A percentile compares a stretch with the other conserved stretches of the same genome.
These are phyloP conservation scores for Melanotaenia maccullochi DNA, from an alignment of 2,797 vertebrate genomes.

Conservation along the genomic window DNA sequence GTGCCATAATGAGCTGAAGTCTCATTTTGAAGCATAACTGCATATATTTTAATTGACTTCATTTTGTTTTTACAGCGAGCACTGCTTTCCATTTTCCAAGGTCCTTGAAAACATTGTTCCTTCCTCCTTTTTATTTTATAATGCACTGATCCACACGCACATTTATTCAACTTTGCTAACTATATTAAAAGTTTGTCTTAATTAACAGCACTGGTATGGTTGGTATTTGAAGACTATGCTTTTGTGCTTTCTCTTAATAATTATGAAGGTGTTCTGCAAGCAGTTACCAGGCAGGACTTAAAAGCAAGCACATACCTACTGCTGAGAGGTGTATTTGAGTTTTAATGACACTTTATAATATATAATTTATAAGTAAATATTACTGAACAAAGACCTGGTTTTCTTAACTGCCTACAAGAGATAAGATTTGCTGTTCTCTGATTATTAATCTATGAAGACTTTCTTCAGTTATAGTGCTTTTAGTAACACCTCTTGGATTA, in stretches of 20 bases:
- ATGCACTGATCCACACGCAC: not conserved
- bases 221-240: too few relatives aligned
- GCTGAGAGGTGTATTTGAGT: not conserved
- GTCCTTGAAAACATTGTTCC: not conserved
- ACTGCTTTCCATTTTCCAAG: not conserved
- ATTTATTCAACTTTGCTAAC: not conserved
- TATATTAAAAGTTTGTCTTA: not conserved
- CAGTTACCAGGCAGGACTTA: not conserved
- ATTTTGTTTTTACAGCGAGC: not conserved
- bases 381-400: not conserved
- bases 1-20: not conserved
- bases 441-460: too few relatives aligned
- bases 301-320: not conserved
- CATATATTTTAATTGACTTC: not conserved
- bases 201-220: not conserved
- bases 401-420: not conserved
- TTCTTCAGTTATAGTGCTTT: not conserved
- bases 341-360: not conserved
- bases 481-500: not conserved
- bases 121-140: not conserved
- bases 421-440: too few relatives aligned
- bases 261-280: not conserved
- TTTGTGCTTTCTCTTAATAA: not conserved
- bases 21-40: not conserved
- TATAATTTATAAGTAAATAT: not conserved